Evolutionary conservation across 2,113 vertebrate genomes (phyloP).

Genomic region (Sigmodon hispidus): DNA sequence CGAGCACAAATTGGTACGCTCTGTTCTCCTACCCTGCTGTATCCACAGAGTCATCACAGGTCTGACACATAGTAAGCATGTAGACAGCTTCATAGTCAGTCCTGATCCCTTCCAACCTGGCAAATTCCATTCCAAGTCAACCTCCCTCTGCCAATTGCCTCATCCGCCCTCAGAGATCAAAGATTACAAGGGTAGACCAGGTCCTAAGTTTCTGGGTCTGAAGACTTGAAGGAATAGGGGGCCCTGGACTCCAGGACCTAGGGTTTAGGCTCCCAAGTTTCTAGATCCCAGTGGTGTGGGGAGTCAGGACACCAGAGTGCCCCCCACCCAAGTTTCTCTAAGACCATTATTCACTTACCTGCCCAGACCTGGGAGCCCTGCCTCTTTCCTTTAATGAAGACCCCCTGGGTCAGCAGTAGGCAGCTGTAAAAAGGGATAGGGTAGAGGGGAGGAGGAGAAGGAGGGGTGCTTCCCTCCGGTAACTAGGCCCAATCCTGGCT

Average conservation of each 20-base stretch:
- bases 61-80: not conserved
- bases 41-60: no score
- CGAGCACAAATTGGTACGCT: not conserved
- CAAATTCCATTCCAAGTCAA: not conserved
- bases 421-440: slow-evolving; percentile 2
- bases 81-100: not conserved
- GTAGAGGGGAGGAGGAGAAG: not conserved
- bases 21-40: not conserved
- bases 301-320: not conserved
- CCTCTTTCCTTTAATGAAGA: not conserved
- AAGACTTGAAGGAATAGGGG: no score
- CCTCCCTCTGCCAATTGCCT: slow-evolving; percentile 7
- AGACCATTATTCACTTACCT: slow-evolving; percentile 62
- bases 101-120: not conserved
- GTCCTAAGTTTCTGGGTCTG: not conserved
- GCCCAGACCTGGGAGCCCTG: slow-evolving; percentile 34
- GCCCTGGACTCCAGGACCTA: not conserved
- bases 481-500: not conserved
- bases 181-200: slow-evolving; percentile 21
- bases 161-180: slow-evolving; percentile 47
- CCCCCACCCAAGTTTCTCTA: slow-evolving; percentile 32
- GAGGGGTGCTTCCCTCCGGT: not conserved
- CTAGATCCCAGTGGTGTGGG: not conserved
- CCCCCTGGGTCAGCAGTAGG: not conserved
- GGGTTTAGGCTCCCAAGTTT: not conserved